Evolutionary conservation across 2,113 vertebrate genomes (phyloP).

Genomic region (Castor canadensis): DNA sequence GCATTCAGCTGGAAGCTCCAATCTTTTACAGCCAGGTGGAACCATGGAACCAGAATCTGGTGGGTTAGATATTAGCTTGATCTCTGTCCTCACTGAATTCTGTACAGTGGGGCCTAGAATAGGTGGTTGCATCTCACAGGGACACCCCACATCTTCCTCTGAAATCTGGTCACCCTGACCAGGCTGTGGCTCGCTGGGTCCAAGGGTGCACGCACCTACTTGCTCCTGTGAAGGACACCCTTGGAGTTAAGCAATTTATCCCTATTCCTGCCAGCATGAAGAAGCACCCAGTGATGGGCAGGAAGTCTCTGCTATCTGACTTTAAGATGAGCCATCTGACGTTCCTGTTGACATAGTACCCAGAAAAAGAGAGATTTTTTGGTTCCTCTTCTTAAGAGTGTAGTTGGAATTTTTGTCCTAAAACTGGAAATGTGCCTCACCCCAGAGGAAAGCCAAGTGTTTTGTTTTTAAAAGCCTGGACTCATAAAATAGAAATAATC

Average conservation of each 20-base stretch:
- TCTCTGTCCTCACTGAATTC: not conserved
- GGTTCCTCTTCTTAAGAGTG: not conserved
- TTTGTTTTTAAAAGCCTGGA: slow-evolving; percentile 31
- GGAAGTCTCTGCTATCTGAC: not conserved
- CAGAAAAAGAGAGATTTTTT: not conserved
- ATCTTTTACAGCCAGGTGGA: not conserved
- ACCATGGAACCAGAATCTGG: not conserved
- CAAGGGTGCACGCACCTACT: rapidly evolving
- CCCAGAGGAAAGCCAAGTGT: not conserved
- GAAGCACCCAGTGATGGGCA: too few relatives aligned
- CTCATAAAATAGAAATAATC: slow-evolving; percentile 41
- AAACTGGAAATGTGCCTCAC: not conserved
- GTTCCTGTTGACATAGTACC: not conserved
- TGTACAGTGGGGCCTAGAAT: not conserved
- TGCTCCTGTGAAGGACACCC: not conserved
- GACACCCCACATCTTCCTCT: not conserved
- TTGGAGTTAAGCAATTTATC: not conserved
- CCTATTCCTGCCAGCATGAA: not conserved
- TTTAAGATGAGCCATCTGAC: not conserved
- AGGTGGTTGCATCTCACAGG: not conserved
- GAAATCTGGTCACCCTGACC: not conserved
- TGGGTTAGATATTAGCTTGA: not conserved
- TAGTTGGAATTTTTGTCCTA: not conserved
- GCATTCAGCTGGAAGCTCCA: not conserved
- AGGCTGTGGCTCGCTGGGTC: not conserved